Conservation (phyloP, 2,888 invertebrate species). For the Pinctada fucata region DNA sequence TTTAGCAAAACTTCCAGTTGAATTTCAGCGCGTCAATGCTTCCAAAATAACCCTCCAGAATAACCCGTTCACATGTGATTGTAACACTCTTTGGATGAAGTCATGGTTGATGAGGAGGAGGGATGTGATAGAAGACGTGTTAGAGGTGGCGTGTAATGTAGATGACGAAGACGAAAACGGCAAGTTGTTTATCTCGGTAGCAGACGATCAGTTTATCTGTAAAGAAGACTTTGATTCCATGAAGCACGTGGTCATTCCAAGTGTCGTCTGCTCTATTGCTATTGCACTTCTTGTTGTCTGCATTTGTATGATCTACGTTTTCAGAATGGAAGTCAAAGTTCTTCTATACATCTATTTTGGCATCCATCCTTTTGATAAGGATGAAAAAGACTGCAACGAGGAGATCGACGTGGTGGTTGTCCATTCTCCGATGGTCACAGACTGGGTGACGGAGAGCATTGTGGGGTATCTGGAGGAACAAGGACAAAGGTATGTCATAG, state of each 20-base stretch:
- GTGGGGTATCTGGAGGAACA: constrained; percentile 42
- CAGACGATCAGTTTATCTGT: constrained; percentile 49
- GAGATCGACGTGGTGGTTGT: constrained; percentile 50
- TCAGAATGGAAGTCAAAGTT: constrained; percentile 53
- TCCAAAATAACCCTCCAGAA: constrained; percentile 32
- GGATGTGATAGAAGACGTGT: constrained; percentile 34
- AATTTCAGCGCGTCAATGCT: constrained; percentile 34
- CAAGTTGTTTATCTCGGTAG: constrained; percentile 33
- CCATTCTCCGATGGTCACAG: constrained; percentile 42
- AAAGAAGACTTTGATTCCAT: constrained; percentile 42
- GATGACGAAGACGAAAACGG: constrained; percentile 40
- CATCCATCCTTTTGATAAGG: constrained; percentile 56
- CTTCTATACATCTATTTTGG: constrained; percentile 55
- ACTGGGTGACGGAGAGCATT: constrained; percentile 52
- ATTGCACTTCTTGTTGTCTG: constrained; percentile 32
- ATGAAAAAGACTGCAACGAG: constrained; percentile 43
- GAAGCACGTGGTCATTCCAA: constrained; percentile 44
- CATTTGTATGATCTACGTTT: constrained; percentile 39
- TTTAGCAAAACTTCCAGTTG: constrained; percentile 39
- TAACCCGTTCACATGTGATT: constrained; percentile 56
- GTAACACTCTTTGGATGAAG: constrained; percentile 55
- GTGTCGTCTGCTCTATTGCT: constrained; percentile 34
- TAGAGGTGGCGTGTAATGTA: constrained; percentile 43
- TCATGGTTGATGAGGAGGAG: constrained; percentile 44
- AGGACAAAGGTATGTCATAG: constrained; percentile 40